Conservation (phyloP, 2,797 vertebrate genomes). For the Tadarida brasiliensis region DNA sequence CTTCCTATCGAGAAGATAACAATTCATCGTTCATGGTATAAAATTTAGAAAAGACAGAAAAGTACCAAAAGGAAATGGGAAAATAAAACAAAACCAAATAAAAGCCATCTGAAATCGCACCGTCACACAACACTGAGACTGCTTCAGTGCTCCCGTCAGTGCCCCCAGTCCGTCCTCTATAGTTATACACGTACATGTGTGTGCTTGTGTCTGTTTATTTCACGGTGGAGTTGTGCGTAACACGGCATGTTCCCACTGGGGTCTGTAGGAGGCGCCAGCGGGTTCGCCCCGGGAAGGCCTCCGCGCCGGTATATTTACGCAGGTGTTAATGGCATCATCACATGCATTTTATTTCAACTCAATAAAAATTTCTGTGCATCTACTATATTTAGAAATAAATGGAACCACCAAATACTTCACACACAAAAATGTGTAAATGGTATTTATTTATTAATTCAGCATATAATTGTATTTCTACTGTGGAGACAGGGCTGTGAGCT, state of each 20-base stretch:
- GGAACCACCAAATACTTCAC: not conserved
- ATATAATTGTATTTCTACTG: not conserved
- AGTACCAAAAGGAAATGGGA: not conserved
- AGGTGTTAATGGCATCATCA: not conserved
- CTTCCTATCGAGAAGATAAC: not conserved
- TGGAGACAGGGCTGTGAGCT: not conserved
- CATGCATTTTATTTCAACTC: constrained; percentile 8
- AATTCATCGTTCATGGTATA: not conserved
- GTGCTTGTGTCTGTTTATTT: not conserved
- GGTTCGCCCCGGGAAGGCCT: not conserved
- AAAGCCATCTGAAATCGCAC: not conserved
- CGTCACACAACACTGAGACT: not conserved
- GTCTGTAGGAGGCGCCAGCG: not conserved
- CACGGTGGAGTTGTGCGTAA: constrained; percentile 3
- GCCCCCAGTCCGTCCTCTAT: constrained; percentile 34
- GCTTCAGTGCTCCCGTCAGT: not conserved
- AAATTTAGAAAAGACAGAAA: not conserved
- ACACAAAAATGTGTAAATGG: not conserved
- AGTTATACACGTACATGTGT: not conserved
- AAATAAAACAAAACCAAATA: constrained; percentile 60
- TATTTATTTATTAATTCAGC: not conserved
- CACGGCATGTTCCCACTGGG: not conserved
- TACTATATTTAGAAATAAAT: not conserved
- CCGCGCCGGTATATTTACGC: not conserved
- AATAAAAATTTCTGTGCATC: not conserved